Evolutionary conservation across 2,797 vertebrate species (phyloP).

Genomic region (Sciurus carolinensis): DNA sequence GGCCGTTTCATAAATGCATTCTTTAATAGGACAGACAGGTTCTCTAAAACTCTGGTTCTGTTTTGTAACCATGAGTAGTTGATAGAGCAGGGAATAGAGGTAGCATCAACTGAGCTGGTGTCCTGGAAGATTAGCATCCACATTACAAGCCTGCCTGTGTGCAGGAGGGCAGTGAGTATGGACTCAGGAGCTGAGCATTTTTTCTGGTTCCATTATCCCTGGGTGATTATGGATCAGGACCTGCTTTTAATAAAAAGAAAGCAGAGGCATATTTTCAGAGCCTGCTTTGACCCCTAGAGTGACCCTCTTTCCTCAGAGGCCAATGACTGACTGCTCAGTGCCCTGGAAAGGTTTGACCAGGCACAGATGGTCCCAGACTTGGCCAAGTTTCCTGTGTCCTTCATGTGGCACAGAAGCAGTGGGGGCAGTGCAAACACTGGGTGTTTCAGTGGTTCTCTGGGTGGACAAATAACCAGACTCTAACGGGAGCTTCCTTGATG

Average conservation of each 20-base stretch:
- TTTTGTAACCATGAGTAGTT: neutral
- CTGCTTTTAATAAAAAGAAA: neutral
- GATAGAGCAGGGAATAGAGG: fast-evolving
- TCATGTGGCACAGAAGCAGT: neutral
- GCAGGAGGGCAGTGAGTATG: neutral
- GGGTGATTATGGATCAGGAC: neutral
- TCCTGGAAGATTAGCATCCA: neutral
- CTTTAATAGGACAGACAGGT: neutral
- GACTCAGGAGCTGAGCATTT: neutral
- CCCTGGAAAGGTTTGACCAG: neutral
- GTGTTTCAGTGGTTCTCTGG: neutral
- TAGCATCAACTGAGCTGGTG: neutral
- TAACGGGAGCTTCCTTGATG: neutral
- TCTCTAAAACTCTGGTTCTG: neutral
- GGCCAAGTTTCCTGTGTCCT: neutral
- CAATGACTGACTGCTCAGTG: neutral
- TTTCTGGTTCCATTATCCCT: neutral
- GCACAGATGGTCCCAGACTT: neutral
- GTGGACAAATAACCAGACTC: neutral
- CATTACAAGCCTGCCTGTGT: neutral
- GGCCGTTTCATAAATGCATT: constrained; percentile 7
- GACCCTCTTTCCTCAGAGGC: neutral
- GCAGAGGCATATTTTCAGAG: neutral
- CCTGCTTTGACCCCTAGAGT: neutral
- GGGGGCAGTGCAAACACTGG: neutral